phyloP scores from a whole-genome alignment of 2,797 vertebrate genomes.

The Pipistrellus pipistrellus region DNA sequence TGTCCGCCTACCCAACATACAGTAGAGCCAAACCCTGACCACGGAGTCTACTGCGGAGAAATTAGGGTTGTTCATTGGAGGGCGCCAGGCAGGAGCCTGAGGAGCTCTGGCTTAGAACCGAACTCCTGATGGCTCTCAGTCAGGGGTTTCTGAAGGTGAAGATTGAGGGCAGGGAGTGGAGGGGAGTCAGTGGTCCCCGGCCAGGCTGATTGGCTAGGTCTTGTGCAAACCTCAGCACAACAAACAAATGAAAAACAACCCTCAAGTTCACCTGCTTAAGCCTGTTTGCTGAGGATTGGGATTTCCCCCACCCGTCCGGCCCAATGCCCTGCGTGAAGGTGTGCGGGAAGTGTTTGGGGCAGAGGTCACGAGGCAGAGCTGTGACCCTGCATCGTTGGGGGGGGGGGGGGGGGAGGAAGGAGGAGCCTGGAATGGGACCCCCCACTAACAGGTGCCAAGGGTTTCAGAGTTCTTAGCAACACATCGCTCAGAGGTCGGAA shows the following conservation, averaged over 20 bases:
- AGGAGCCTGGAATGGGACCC: not conserved
- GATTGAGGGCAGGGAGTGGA: not conserved
- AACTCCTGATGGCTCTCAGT: not conserved
- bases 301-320: not conserved
- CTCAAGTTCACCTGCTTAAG: not conserved
- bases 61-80: not conserved
- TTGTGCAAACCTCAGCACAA: not conserved
- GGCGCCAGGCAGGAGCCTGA: not conserved
- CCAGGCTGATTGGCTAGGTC: not conserved
- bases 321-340: not conserved
- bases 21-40: not conserved
- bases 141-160: not conserved
- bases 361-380: not conserved
- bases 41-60: not conserved
- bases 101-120: not conserved
- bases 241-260: not conserved
- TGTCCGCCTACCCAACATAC: accelerated
- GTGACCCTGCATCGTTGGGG: not conserved
- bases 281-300: not conserved
- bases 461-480: not conserved
- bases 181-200: not conserved
- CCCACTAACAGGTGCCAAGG: not conserved
- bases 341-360: not conserved
- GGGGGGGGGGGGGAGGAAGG: too few relatives aligned
- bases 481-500: not conserved